phyloP scores from a whole-genome alignment of 2,888 invertebrate genomes.

The Agonum fuliginosum region DNA sequence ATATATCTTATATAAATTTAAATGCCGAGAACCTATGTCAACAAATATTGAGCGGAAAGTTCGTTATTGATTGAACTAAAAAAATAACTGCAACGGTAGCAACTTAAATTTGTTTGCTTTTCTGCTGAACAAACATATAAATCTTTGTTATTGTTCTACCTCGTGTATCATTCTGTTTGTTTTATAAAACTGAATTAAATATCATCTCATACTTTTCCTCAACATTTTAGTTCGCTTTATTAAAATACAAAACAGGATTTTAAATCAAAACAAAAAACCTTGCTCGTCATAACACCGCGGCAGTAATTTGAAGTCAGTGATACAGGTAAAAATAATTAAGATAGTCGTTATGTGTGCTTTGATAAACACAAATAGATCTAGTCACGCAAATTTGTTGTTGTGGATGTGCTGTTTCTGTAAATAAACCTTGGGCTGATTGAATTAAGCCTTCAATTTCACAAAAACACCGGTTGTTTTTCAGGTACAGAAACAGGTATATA shows the following conservation, averaged over 20 bases:
- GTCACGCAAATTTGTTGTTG: constrained; percentile 22
- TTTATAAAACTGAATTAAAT: too few species aligned
- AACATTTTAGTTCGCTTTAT: too few species aligned
- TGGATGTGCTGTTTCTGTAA: constrained; percentile 7
- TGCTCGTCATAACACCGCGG: neutral
- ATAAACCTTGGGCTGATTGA: constrained; percentile 32
- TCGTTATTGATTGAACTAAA: too few species aligned
- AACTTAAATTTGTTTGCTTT: too few species aligned
- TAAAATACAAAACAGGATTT: neutral
- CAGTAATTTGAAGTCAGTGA: constrained; percentile 3
- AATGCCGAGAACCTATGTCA: too few species aligned
- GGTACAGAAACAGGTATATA: constrained; percentile 5
- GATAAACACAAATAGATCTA: neutral
- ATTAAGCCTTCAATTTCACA: constrained; percentile 27
- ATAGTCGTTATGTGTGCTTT: constrained; percentile 1
- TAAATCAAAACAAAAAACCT: neutral
- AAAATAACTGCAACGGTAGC: too few species aligned
- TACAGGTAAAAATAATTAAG: constrained; percentile 29
- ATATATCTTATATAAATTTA: too few species aligned
- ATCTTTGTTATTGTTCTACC: too few species aligned
- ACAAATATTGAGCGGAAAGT: too few species aligned
- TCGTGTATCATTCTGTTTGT: too few species aligned
- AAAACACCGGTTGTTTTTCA: constrained; percentile 14
- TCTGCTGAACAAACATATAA: too few species aligned
- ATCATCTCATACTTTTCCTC: too few species aligned